Conservation (phyloP, 2,113 vertebrate species). For the Beaufortia kweichowensis region DNA sequence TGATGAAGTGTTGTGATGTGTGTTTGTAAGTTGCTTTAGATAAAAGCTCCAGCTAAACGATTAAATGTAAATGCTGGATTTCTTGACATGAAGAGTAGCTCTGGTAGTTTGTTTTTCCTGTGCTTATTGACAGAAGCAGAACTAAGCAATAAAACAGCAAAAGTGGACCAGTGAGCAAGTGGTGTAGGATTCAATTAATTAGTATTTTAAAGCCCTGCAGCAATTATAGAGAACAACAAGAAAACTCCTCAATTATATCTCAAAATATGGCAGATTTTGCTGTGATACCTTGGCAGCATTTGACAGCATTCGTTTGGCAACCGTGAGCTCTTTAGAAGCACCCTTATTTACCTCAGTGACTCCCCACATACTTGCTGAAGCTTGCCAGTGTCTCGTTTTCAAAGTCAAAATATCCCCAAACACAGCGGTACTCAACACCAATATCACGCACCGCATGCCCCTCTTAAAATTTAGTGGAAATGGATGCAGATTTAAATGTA, state of each 20-base stretch:
- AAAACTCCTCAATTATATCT: not conserved
- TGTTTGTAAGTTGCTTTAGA: not conserved
- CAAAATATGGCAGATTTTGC: constrained; percentile 3
- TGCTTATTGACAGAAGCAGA: not conserved
- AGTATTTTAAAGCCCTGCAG: constrained; percentile 1
- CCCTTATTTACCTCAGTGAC: not conserved
- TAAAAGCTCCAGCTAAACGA: too few species aligned
- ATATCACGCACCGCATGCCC: too few species aligned
- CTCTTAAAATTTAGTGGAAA: not conserved
- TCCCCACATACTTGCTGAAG: not conserved
- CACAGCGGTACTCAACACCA: too few species aligned
- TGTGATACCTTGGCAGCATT: constrained; percentile 1
- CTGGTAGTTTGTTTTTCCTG: not conserved
- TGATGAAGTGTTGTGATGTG: not conserved
- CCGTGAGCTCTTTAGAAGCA: not conserved
- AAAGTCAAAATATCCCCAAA: not conserved
- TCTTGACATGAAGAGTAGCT: not conserved
- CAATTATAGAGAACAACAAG: not conserved
- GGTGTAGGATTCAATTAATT: not conserved
- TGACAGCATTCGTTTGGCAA: not conserved
- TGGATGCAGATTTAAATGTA: not conserved
- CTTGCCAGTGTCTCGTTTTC: not conserved
- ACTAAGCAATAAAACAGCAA: not conserved
- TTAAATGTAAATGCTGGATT: not conserved
- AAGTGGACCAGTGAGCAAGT: not conserved